Conservation (phyloP, 1,140 invertebrate species). For the Drosophila oshimai region DNA sequence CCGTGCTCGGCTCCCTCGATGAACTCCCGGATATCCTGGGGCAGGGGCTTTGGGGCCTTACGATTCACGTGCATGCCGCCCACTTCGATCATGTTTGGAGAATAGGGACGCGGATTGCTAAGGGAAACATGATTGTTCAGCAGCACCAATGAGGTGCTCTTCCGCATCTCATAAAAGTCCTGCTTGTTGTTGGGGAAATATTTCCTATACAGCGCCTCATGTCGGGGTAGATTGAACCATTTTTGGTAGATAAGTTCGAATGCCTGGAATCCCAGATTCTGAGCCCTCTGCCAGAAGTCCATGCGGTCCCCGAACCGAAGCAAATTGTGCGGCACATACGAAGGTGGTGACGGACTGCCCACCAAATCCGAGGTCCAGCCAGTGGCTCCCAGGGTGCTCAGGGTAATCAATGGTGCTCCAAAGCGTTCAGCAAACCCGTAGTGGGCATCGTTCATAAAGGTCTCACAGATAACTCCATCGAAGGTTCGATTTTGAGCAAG, state of each 20-base stretch:
- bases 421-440: constrained; percentile 69
- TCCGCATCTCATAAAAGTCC: constrained; percentile 65
- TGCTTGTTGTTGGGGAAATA: constrained; percentile 71
- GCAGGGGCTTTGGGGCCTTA: constrained; percentile 65
- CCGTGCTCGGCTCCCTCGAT: constrained; percentile 85
- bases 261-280: constrained; percentile 66
- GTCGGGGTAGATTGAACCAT: constrained; percentile 53
- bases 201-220: constrained; percentile 77
- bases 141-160: constrained; percentile 83
- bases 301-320: constrained; percentile 75
- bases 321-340: constrained; percentile 79
- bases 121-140: constrained; percentile 85
- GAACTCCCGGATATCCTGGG: constrained; percentile 83
- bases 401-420: constrained; percentile 58
- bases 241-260: constrained; percentile 37
- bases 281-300: constrained; percentile 81
- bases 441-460: constrained; percentile 69
- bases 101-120: constrained; percentile 83
- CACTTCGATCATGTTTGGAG: constrained; percentile 85
- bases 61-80: constrained; percentile 84
- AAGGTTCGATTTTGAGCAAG: constrained; percentile 55
- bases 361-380: constrained; percentile 69
- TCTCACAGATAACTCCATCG: constrained; percentile 69
- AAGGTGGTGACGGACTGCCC: constrained; percentile 76
- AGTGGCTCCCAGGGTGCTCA: constrained; percentile 65